Conservation (phyloP, 2,888 invertebrate species). For the Cotesia congregata region DNA sequence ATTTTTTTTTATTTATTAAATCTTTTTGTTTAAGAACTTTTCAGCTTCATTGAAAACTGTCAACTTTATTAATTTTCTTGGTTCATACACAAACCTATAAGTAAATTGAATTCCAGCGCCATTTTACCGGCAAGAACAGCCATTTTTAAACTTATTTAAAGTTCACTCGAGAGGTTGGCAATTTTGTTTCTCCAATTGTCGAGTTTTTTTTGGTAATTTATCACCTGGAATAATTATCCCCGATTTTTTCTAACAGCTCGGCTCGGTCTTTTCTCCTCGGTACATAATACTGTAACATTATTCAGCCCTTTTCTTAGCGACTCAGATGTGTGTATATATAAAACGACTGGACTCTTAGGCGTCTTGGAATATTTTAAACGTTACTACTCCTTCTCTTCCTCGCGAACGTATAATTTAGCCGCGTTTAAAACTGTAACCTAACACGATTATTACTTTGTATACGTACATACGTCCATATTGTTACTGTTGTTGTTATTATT, state of each 20-base stretch:
- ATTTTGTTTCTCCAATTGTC: constrained; percentile 27
- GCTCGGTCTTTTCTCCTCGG: constrained; percentile 35
- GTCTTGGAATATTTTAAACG: constrained; percentile 67
- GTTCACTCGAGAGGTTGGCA: too few species aligned
- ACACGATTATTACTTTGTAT: constrained; percentile 60
- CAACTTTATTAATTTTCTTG: too few species aligned
- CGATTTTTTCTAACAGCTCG: constrained; percentile 39
- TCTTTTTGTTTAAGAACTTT: too few species aligned
- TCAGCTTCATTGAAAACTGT: too few species aligned
- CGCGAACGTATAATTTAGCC: constrained; percentile 67
- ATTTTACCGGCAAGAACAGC: too few species aligned
- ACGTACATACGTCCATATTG: neutral
- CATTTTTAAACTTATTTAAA: too few species aligned
- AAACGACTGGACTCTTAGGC: constrained; percentile 47
- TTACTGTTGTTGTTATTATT: too few species aligned
- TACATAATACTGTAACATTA: constrained; percentile 65
- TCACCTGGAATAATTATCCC: constrained; percentile 49
- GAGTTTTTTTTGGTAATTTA: constrained; percentile 53
- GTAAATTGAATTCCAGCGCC: too few species aligned
- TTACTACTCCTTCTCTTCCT: constrained; percentile 43
- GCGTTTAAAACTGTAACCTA: constrained; percentile 69
- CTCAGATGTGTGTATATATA: constrained; percentile 15
- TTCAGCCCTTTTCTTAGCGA: constrained; percentile 64
- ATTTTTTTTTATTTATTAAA: too few species aligned
- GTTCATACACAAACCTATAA: too few species aligned